Evolutionary conservation across 2,888 invertebrate species (phyloP), one percentile per base, ranked within the genome.

Genomic region (Nomada goodeniana): DNA sequence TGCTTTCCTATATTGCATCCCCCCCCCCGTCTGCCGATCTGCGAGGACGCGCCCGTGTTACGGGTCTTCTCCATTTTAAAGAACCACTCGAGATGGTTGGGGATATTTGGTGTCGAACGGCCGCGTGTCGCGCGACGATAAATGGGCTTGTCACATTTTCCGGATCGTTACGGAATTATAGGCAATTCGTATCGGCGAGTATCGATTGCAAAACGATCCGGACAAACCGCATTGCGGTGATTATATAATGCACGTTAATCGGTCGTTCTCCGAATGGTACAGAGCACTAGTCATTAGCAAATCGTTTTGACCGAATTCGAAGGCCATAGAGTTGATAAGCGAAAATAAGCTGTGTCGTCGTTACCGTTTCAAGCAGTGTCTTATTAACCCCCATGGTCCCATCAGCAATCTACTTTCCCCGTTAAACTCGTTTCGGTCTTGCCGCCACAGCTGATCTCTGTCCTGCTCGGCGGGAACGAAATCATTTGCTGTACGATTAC

Each of bases 1-100:
- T 90, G 88, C 89, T 90, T 88, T 89, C 76, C 87, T 86, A 84
- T 89, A 88, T 88, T 76, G 78, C 88, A 69, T 81, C 78, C 79
- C 29, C 52, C 13, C 23, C 23, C 23, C 23, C 23, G 20, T 13
- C 36, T 9, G 57, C 13, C 29, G 11, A 47, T 15, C 18, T 18
- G 26, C 26, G 13, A n/a, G 10, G 29, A 13, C 18, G 18, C 23
- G 13, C 42, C 18, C 55, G 26, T 68, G 74, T 80, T 82, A 79
- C 75, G 59, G 67, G 67, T 79, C 71, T 78, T 87, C 84, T 82
- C 86, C 80, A 85, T 84, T 86, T 86, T 76, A 77, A 67, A 79
- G 75, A 82, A 84, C 83, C 77, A 68, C 55, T 53, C 47, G 72
- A 60, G 80, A 61, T 80, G 5, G 36, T 18, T 10, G 68, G 4